Percentiles rank a stretch among this genome's conserved stretches.
Conservation (phyloP, 1,140 invertebrate species). For the Neodiprion lecontei region DNA sequence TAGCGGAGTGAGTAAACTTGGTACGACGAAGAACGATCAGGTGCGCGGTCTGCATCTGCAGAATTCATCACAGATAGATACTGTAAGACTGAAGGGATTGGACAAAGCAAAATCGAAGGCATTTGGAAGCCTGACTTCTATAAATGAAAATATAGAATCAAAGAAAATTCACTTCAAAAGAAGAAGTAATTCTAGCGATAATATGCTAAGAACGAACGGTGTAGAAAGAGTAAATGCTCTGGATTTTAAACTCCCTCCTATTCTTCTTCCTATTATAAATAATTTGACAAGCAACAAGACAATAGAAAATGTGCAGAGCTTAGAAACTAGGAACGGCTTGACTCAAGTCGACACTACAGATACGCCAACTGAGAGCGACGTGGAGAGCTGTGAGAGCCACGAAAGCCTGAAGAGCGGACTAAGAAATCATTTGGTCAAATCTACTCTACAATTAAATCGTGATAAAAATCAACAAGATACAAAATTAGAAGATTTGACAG, state of each 20-base stretch:
- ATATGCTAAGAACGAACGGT: constrained; percentile 40
- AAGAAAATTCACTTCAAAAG: constrained; percentile 50
- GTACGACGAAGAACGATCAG: constrained; percentile 36
- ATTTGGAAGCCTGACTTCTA: constrained; percentile 49
- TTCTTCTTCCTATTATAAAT: constrained; percentile 69
- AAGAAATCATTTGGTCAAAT: constrained; percentile 40
- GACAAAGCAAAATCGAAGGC: constrained; percentile 42
- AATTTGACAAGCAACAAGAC: constrained; percentile 60
- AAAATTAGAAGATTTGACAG: background rate
- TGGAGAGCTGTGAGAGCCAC: constrained; percentile 47
- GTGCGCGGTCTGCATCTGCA: constrained; percentile 40
- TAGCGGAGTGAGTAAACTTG: constrained; percentile 33
- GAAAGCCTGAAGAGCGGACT: constrained; percentile 45
- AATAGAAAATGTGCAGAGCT: constrained; percentile 51
- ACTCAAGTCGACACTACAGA: constrained; percentile 19
- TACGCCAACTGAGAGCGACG: constrained; percentile 41
- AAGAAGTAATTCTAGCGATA: constrained; percentile 48
- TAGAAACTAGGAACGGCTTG: constrained; percentile 40
- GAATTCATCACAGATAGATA: constrained; percentile 47
- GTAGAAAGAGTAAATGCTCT: constrained; percentile 42
- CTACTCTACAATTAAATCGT: constrained; percentile 24
- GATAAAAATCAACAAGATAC: constrained; percentile 25
- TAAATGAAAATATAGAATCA: constrained; percentile 50
- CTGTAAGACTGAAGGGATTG: constrained; percentile 37
- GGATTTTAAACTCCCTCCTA: constrained; percentile 70